Percentiles rank a stretch among this genome's conserved stretches.
These are phyloP conservation scores for Trachelus stipa DNA, from an alignment of 2,888 invertebrate genomes.

Conservation along the genomic window DNA sequence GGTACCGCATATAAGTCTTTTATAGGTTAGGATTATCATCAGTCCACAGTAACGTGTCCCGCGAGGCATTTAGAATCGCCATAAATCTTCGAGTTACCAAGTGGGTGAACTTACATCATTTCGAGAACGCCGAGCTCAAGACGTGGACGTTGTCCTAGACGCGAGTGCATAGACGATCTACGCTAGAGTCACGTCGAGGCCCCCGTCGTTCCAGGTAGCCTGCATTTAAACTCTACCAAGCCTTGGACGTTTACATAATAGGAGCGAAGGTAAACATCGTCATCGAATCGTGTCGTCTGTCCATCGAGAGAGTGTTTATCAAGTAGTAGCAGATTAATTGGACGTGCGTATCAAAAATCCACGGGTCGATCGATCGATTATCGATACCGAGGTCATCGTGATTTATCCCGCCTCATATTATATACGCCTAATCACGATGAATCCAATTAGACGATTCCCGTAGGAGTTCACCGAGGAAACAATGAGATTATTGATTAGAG, in stretches of 20 bases:
- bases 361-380: background rate
- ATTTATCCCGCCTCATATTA: background rate
- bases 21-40: slow-evolving; percentile 24
- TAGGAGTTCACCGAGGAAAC: background rate
- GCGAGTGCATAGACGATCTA: background rate
- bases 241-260: background rate
- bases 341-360: background rate
- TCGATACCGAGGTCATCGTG: background rate
- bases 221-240: background rate
- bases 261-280: slow-evolving; percentile 3
- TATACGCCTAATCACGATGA: background rate
- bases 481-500: background rate
- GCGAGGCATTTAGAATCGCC: background rate
- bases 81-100: background rate
- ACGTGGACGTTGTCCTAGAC: background rate
- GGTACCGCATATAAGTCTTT: background rate
- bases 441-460: background rate
- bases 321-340: background rate
- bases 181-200: background rate
- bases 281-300: background rate
- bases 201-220: background rate
- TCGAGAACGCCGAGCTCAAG: background rate
- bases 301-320: background rate
- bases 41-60: slow-evolving; percentile 2
- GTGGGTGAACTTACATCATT: background rate